Evolutionary conservation across 2,113 vertebrate species (phyloP).

Genomic region (Podarcis raffonei): DNA sequence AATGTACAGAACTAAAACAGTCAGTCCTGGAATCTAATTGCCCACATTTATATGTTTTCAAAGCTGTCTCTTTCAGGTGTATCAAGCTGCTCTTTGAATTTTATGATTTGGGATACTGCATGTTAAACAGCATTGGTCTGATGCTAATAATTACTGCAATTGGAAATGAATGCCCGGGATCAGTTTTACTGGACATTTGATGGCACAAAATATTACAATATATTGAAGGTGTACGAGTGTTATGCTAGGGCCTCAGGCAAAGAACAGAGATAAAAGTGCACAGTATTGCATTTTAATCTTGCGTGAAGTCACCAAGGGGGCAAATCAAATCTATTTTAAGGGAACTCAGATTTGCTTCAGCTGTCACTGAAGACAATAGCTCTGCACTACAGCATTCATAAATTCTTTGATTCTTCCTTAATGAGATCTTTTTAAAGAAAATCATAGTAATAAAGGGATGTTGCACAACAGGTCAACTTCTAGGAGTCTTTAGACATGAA

Average conservation of each 20-base stretch:
- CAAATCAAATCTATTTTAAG: slow-evolving; percentile 9
- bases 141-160: neutral
- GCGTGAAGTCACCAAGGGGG: neutral
- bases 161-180: neutral
- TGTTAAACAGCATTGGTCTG: neutral
- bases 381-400: neutral
- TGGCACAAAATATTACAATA: slow-evolving; percentile 18
- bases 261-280: neutral
- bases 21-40: neutral
- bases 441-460: neutral
- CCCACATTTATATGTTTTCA: neutral
- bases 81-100: neutral
- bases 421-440: neutral
- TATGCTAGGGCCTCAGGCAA: neutral
- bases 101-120: neutral
- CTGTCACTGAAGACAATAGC: slow-evolving; percentile 20
- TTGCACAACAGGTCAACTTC: neutral
- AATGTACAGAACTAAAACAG: neutral
- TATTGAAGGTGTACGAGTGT: neutral
- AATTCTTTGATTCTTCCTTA: neutral
- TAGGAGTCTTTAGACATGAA: neutral
- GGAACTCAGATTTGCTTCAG: slow-evolving; percentile 1
- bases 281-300: neutral
- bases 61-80: neutral
- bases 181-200: neutral